Conservation (phyloP, 30 jellyfish, hydroid and myxozoan genomes). For the Clytia hemisphaerica region DNA sequence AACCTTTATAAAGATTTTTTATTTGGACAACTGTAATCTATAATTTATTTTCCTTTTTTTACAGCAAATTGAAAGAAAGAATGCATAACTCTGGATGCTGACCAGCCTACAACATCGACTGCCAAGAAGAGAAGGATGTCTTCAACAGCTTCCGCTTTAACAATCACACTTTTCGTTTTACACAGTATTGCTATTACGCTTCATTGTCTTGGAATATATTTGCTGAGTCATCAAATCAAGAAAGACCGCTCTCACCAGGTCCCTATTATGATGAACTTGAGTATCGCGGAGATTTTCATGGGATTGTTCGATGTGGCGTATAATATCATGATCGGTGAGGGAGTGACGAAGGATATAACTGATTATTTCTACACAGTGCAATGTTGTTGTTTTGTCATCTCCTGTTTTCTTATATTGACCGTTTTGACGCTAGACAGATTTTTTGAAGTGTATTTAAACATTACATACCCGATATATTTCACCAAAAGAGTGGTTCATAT, state of each 20-base stretch:
- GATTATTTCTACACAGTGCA: neutral
- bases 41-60: no score
- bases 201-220: neutral
- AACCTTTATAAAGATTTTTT: no score
- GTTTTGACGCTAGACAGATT: neutral
- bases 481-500: neutral
- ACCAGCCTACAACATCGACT: no score
- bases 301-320: neutral
- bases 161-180: no score
- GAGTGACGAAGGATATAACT: neutral
- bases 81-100: no score
- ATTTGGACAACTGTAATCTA: no score
- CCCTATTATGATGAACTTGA: neutral
- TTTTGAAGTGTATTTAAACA: neutral
- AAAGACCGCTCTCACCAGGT: neutral
- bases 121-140: no score
- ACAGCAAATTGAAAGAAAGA: no score
- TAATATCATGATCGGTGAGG: neutral
- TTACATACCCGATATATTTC: neutral
- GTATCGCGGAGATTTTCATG: neutral
- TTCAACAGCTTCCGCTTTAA: no score
- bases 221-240: neutral
- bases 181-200: neutral
- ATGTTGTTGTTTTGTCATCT: neutral
- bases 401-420: neutral